A percentile compares a stretch with the other conserved stretches of the same genome.
phyloP scores from a whole-genome alignment of 2,113 vertebrate species.

The Neotragus pygmaeus region DNA sequence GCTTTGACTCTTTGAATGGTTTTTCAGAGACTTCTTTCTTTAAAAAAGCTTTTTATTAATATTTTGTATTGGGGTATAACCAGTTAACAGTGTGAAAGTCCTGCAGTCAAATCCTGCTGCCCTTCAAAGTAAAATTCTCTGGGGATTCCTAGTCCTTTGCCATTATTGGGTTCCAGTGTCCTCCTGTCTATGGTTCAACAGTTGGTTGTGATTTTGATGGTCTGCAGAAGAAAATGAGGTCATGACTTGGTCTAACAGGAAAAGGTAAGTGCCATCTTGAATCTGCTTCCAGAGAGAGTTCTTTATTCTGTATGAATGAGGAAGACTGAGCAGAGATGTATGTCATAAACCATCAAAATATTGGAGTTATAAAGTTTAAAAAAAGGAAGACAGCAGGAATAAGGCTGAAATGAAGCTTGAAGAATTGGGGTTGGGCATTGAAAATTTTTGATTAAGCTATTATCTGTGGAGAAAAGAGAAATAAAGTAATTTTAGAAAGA shows the following conservation, averaged over 20 bases:
- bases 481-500: not conserved
- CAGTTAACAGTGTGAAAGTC: not conserved
- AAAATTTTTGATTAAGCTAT: not conserved
- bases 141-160: not conserved
- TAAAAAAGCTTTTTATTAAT: not conserved
- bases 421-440: not conserved
- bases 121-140: not conserved
- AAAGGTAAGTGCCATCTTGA: not conserved
- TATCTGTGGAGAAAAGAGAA: not conserved
- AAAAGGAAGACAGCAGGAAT: not conserved
- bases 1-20: not conserved
- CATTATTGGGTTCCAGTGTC: not conserved
- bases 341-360: not conserved
- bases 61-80: not conserved
- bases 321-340: not conserved
- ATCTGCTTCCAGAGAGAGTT: not conserved
- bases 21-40: not conserved
- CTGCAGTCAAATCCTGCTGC: not conserved
- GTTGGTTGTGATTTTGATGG: not conserved
- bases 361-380: not conserved
- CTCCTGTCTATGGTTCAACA: not conserved
- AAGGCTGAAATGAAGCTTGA: not conserved
- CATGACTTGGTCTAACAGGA: not conserved
- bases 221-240: not conserved
- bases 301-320: not conserved